phyloP scores from a whole-genome alignment of 2,888 invertebrate genomes.

The Latrodectus hesperus region DNA sequence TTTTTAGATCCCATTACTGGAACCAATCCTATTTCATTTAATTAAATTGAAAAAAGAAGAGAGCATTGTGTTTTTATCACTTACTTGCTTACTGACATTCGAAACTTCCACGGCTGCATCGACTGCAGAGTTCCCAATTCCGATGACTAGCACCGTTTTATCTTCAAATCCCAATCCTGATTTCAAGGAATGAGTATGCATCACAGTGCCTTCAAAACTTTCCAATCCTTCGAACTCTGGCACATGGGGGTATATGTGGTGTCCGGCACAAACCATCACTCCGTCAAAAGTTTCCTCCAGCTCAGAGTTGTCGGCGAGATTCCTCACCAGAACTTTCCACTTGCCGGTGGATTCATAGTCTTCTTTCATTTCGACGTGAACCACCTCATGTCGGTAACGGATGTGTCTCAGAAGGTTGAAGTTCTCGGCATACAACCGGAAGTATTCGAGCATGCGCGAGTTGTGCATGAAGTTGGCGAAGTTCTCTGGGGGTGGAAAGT shows the following conservation, averaged over 20 bases:
- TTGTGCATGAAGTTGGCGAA: constrained; percentile 77
- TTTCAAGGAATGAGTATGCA: constrained; percentile 71
- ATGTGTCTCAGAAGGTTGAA: constrained; percentile 71
- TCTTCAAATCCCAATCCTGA: constrained; percentile 70
- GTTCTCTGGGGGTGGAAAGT: constrained; percentile 75
- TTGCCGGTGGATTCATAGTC: constrained; percentile 67
- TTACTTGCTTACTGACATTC: constrained; percentile 72
- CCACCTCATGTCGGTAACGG: constrained; percentile 32
- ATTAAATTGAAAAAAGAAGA: neutral
- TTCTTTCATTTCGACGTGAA: constrained; percentile 49
- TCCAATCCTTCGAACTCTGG: constrained; percentile 75
- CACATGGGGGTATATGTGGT: constrained; percentile 75
- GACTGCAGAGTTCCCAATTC: constrained; percentile 77
- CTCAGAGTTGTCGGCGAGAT: constrained; percentile 1
- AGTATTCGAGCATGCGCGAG: constrained; percentile 74
- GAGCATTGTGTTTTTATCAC: neutral
- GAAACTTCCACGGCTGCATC: constrained; percentile 75
- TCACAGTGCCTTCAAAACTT: constrained; percentile 72
- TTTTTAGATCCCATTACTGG: no score
- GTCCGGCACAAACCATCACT: constrained; percentile 77
- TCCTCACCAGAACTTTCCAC: constrained; percentile 46
- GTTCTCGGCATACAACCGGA: constrained; percentile 71
- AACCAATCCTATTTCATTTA: no score
- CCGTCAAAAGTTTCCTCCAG: constrained; percentile 75
- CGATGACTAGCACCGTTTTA: constrained; percentile 76